Conservation (phyloP, 2,797 vertebrate genomes). For the Nyctalus aviator region DNA sequence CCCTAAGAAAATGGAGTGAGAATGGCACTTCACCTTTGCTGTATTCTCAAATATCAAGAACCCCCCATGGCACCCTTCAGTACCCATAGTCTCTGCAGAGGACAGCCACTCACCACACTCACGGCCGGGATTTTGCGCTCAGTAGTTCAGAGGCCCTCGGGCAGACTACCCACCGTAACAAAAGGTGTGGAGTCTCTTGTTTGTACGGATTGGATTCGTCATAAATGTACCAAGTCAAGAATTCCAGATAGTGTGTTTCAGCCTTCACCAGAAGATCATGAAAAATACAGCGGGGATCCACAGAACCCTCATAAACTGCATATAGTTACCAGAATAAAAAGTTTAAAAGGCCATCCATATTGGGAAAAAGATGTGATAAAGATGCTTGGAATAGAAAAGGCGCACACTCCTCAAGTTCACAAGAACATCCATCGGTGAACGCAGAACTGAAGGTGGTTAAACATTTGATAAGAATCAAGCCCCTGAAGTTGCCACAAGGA, state of each 20-base stretch:
- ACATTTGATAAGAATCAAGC: slow-evolving; percentile 96
- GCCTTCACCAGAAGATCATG: slow-evolving; percentile 92
- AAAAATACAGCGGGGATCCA: slow-evolving; percentile 95
- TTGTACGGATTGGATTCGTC: no score
- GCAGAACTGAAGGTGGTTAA: slow-evolving; percentile 93
- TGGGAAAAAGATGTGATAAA: slow-evolving; percentile 95
- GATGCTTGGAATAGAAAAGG: slow-evolving; percentile 93
- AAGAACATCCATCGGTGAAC: slow-evolving; percentile 98
- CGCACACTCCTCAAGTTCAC: slow-evolving; percentile 92
- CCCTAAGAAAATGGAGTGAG: neutral
- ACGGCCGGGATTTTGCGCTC: no score
- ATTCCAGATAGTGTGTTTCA: no score
- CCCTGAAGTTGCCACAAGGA: slow-evolving; percentile 93
- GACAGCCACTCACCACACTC: no score
- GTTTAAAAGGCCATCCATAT: slow-evolving; percentile 91
- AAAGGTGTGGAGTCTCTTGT: no score
- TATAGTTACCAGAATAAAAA: slow-evolving; percentile 93
- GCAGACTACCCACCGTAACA: no score
- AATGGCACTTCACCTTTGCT: neutral
- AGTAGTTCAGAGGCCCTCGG: no score
- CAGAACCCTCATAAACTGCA: slow-evolving; percentile 96
- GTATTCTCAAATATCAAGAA: neutral
- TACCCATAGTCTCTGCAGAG: no score
- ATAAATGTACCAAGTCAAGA: no score
- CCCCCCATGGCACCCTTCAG: neutral